Evolutionary conservation across 2,888 invertebrate species (phyloP), one percentile per base, ranked within the genome.

Genomic region (Nomada fucata): DNA sequence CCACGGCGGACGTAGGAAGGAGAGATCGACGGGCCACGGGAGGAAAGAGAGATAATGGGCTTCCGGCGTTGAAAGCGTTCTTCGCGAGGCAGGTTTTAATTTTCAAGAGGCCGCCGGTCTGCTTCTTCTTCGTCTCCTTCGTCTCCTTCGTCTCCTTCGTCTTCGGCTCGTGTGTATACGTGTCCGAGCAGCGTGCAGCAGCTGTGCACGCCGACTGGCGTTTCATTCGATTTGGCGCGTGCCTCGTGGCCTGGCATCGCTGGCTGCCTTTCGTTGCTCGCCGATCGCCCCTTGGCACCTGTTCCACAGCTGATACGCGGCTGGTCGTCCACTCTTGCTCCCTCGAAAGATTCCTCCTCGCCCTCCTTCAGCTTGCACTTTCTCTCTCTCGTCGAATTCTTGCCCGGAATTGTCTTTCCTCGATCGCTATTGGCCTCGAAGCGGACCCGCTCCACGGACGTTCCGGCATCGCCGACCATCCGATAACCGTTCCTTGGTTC

Each of bases 301-400:
- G 93, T 93, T 93, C 91, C 91, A 92, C 93, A 93, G 93, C 93
- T 93, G 93, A 93, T 93, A 91, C 88, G 90, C 91, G 89, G 88
- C 86, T 89, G 89, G 7, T 1, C 52, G 20, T n/a, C 87, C 86
- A 79, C 88, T 89, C 79, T 77, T 79, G 81, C 86, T 70, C 81
- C 55, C 57, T 76, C 83, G 71, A 61, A 73, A 75, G 69, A 47
- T n/a, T 69, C 71, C 59, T 23, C 64, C 18, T 72, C 47, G 29
- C 64, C 29, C 7, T 20, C 29, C 36, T 26, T 23, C 44, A 61
- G 42, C 44, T 59, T 59, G 23, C 10, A 44, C 42, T 57, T 13
- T 18, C 53, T 55, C 70, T 23, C 26, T n/a, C 10, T 20, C 26
- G 23, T 29, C 42, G 57, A 23, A 13, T 23, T 20, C 23, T 23